Percentiles rank a stretch among this genome's conserved stretches.
Evolutionary conservation across 35 echinoderm and acorn worm species (phyloP).

Genomic region (Heliocidaris tuberculata): DNA sequence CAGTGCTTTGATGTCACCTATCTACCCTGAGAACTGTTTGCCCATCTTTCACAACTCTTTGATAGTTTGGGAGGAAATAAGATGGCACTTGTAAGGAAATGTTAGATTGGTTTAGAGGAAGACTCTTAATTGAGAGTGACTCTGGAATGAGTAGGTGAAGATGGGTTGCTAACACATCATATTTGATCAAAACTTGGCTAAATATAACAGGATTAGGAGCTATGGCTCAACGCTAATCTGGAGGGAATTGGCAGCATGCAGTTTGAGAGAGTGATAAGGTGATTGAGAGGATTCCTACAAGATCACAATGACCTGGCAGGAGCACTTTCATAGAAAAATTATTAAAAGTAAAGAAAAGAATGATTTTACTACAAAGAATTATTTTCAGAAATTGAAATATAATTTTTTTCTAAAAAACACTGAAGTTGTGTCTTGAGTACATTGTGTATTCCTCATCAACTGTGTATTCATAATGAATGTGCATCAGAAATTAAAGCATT

Average conservation of each 20-base stretch:
- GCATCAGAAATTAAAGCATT: too few species aligned
- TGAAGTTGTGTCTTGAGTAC: too few species aligned
- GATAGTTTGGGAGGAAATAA: neutral
- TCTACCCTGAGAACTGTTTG: neutral
- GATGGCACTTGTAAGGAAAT: neutral
- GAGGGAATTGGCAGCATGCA: neutral
- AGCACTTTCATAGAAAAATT: neutral
- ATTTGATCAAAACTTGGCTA: neutral
- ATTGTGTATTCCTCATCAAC: too few species aligned
- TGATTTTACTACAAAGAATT: too few species aligned
- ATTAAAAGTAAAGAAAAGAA: neutral
- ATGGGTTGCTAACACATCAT: neutral
- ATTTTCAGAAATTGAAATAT: too few species aligned
- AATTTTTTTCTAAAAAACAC: too few species aligned
- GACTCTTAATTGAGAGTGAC: slow-evolving; percentile 1
- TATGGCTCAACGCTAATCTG: neutral
- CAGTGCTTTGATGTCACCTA: neutral
- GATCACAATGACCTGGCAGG: neutral
- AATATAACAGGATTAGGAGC: slow-evolving; percentile 11
- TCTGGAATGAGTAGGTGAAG: neutral
- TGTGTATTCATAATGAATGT: too few species aligned
- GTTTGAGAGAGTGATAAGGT: slow-evolving; percentile 1
- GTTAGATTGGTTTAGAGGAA: slow-evolving; percentile 16
- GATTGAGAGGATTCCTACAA: neutral
- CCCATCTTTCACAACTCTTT: neutral